Evolutionary conservation across 2,888 invertebrate species (phyloP).

Genomic region (Ophion costatus): DNA sequence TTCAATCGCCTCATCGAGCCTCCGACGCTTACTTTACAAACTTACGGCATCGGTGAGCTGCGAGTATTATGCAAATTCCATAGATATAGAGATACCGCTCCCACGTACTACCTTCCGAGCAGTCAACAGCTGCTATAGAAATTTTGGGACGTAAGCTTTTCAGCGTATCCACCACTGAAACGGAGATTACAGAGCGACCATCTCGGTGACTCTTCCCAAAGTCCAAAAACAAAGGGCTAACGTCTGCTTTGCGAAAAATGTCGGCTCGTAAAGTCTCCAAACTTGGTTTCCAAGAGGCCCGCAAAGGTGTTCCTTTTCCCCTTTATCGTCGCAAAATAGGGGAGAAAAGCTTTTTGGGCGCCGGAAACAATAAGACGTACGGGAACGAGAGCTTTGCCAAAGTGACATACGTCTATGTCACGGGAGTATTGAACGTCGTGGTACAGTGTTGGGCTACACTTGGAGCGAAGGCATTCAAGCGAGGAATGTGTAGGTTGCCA

Average conservation of each 20-base stretch:
- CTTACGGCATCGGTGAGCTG: slow-evolving; percentile 32
- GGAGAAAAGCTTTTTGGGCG: slow-evolving; percentile 24
- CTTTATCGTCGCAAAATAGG: neutral
- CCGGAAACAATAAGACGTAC: slow-evolving; percentile 6
- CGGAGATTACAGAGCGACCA: slow-evolving; percentile 31
- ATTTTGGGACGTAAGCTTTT: slow-evolving; percentile 30
- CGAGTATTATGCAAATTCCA: slow-evolving; percentile 39
- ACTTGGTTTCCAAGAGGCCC: neutral
- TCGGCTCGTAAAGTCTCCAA: neutral
- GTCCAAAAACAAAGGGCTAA: neutral
- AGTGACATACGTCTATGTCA: slow-evolving; percentile 2
- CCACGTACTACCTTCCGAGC: slow-evolving; percentile 18
- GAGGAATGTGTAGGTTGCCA: slow-evolving; percentile 19
- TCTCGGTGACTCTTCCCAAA: neutral
- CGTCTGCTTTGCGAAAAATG: neutral
- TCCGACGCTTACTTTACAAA: slow-evolving; percentile 61
- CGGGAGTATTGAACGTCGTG: slow-evolving; percentile 27
- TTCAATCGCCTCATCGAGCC: slow-evolving; percentile 69
- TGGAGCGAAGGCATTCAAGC: slow-evolving; percentile 8
- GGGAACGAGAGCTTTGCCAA: slow-evolving; percentile 3
- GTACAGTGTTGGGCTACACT: slow-evolving; percentile 9
- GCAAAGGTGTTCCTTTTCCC: neutral
- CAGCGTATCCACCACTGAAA: slow-evolving; percentile 25
- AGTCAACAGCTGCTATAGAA: slow-evolving; percentile 49
- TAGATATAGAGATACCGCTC: slow-evolving; percentile 3